phyloP scores from a whole-genome alignment of 1,140 invertebrate genomes.

The Plectrocnemia conspersa region DNA sequence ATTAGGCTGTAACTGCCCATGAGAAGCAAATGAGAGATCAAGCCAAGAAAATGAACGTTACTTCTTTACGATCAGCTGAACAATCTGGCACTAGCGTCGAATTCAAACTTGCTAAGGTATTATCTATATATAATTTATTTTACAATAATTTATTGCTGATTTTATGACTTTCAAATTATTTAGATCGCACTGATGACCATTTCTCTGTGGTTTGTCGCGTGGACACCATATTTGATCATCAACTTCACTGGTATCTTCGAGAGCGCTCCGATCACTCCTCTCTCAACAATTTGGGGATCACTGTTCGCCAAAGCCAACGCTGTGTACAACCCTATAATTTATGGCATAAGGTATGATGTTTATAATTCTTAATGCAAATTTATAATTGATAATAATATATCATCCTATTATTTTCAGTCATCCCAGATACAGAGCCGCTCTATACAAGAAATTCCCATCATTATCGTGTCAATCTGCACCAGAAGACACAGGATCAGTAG shows the following conservation, averaged over 20 bases:
- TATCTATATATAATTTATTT: not conserved
- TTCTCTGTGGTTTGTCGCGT: conserved; percentile 70
- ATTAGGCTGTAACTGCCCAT: conserved; percentile 62
- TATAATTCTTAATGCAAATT: not conserved
- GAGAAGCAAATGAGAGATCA: conserved; percentile 67
- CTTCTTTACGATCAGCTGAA: conserved; percentile 59
- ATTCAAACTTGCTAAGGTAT: conserved; percentile 59
- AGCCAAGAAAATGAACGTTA: conserved; percentile 69
- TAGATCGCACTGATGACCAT: conserved; percentile 71
- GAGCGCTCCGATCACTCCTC: conserved; percentile 56
- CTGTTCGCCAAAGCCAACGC: conserved; percentile 65
- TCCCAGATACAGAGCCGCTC: conserved; percentile 69
- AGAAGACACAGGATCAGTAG: conserved; percentile 50
- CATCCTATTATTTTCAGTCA: conserved; percentile 52
- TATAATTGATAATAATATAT: conserved; percentile 5
- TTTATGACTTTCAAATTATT: not conserved
- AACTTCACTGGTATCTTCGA: conserved; percentile 66
- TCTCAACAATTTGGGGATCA: conserved; percentile 63
- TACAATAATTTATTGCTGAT: not conserved
- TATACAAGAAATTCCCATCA: conserved; percentile 67
- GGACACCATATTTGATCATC: conserved; percentile 70
- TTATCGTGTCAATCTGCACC: conserved; percentile 51
- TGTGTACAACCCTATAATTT: conserved; percentile 65
- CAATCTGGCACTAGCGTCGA: conserved; percentile 58
- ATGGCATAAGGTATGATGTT: conserved; percentile 54